A percentile compares a stretch with the other conserved stretches of the same genome.
Conservation (phyloP, 2,113 vertebrate genomes). For the Crotalus horridus region DNA sequence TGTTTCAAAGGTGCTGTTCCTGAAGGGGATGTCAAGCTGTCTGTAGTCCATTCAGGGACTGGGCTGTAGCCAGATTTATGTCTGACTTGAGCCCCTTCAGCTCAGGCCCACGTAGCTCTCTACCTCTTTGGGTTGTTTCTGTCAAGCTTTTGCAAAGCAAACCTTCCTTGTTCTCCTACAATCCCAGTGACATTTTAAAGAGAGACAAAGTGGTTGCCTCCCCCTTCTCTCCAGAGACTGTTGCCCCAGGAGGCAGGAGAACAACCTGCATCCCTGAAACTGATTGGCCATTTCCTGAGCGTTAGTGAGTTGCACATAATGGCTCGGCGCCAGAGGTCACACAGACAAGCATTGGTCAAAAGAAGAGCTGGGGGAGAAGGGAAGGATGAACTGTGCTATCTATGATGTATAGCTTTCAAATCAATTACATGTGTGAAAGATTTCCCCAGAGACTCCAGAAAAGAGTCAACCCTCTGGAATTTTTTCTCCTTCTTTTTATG, state of each 20-base stretch:
- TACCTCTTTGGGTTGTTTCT: background rate
- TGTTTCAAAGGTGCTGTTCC: background rate
- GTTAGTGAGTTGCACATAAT: background rate
- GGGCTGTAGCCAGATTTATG: background rate
- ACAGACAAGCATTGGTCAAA: background rate
- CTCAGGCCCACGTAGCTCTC: background rate
- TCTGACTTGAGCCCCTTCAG: no score
- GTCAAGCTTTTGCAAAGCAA: background rate
- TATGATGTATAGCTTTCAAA: constrained; percentile 14
- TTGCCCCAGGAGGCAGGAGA: background rate
- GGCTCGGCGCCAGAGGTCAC: background rate
- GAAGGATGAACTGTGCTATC: background rate
- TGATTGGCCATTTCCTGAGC: constrained; percentile 1
- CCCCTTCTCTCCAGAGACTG: background rate
- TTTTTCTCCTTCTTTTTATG: background rate
- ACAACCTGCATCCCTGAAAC: background rate
- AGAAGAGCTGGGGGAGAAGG: background rate
- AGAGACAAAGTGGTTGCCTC: background rate
- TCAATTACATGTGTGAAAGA: constrained; percentile 21
- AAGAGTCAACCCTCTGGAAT: background rate
- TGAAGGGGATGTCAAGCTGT: background rate
- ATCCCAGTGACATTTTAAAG: background rate
- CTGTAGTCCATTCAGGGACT: background rate
- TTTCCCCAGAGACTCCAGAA: background rate
- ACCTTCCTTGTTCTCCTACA: background rate